Evolutionary conservation across 2,888 invertebrate species (phyloP).

Genomic region (Lysandra coridon): DNA sequence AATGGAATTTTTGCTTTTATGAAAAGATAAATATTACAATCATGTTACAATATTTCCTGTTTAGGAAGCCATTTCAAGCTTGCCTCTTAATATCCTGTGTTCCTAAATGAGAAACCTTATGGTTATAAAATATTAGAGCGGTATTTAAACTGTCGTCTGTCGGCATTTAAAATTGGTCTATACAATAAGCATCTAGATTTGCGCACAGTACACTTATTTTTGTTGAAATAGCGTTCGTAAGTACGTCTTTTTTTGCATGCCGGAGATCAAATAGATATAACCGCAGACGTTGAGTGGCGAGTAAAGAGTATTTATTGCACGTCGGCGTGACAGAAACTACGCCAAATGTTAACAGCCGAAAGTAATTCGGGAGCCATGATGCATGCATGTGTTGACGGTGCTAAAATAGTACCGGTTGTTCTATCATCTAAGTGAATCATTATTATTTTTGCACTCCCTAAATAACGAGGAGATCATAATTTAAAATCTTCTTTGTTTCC

Average conservation of each 20-base stretch:
- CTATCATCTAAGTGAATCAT: conserved; percentile 27
- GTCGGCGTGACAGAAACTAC: conserved; percentile 33
- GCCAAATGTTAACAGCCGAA: conserved; percentile 35
- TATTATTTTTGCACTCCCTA: conserved; percentile 17
- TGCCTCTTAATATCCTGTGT: no score
- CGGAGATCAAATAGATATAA: conserved; percentile 5
- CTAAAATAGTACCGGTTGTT: conserved; percentile 30
- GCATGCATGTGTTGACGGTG: conserved; percentile 33
- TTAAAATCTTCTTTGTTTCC: background rate
- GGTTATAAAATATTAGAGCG: no score
- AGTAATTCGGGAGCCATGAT: conserved; percentile 39
- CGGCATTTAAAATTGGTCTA: background rate
- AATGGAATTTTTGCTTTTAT: background rate
- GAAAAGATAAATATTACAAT: background rate
- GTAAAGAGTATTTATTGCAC: conserved; percentile 29
- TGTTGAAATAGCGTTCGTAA: conserved; percentile 2
- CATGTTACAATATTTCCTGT: background rate
- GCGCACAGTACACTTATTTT: conserved; percentile 5
- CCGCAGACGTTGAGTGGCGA: conserved; percentile 7
- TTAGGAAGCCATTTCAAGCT: background rate
- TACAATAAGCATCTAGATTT: background rate
- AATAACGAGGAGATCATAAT: conserved; percentile 2
- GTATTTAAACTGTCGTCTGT: background rate
- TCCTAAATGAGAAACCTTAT: no score
- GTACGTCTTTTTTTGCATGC: background rate